Evolutionary conservation across 2,888 invertebrate genomes (phyloP).

Genomic region (Capitulum mitella): DNA sequence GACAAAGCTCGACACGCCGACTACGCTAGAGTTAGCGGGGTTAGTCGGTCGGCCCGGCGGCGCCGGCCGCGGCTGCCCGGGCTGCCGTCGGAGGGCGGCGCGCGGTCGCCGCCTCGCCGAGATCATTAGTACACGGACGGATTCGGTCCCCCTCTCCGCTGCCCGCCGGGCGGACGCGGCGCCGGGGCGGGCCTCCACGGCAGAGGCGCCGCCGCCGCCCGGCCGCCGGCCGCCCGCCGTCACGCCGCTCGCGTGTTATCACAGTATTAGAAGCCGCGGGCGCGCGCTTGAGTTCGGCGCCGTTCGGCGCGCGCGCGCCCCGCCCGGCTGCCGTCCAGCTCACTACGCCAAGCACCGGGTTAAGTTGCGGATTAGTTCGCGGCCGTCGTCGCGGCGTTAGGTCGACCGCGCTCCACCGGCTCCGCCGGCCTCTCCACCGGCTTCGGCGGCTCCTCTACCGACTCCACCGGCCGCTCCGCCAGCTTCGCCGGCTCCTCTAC

Average conservation of each 20-base stretch:
- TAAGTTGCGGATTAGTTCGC: conserved; percentile 13
- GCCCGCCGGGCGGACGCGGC: neutral
- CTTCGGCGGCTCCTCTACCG: neutral
- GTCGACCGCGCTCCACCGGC: neutral
- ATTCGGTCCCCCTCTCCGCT: neutral
- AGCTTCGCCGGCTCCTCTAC: neutral
- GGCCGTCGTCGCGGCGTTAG: neutral
- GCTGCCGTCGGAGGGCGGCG: neutral
- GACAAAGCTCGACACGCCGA: neutral
- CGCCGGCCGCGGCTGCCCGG: neutral
- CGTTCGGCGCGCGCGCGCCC: neutral
- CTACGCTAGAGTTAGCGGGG: neutral
- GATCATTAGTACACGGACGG: conserved; percentile 3
- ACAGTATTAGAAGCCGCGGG: conserved; percentile 12
- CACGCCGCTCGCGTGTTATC: neutral
- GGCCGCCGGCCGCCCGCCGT: neutral
- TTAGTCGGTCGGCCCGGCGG: neutral
- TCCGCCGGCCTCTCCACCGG: neutral
- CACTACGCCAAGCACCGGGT: conserved; percentile 19
- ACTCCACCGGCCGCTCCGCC: neutral
- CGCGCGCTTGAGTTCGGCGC: neutral
- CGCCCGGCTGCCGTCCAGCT: neutral
- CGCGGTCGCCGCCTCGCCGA: neutral
- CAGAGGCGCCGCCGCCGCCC: neutral
- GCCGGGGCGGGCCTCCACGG: neutral